Evolutionary conservation across 2,113 vertebrate species (phyloP), one percentile per base, ranked within the genome.

Genomic region (Coreoperca whiteheadi): DNA sequence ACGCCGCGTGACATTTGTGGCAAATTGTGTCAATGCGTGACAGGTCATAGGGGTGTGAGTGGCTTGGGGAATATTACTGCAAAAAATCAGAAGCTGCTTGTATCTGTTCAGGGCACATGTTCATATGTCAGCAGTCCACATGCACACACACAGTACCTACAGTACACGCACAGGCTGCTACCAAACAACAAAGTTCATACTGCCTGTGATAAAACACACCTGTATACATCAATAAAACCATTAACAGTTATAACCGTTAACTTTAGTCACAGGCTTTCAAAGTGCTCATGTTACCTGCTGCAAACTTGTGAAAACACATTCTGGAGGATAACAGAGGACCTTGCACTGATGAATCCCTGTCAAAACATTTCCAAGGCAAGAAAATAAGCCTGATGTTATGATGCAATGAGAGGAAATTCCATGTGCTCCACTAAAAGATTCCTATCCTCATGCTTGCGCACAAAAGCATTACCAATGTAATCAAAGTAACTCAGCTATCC

Each of bases 361-460:
- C 16, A 76, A 76, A 80, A 74, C 39, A 79, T 37, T 80, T 79
- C 18, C 65, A 60, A 77, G 21, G 39, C 61, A 53, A 28, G 28
- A 71, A 79, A 85, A 74, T 81, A 65, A 81, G 66, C 12, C 64
- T 64, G 53, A 63, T 41, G 54, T 53, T 63, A 74, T 85, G 88
- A 93, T 76, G 88, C 86, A 87, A 91, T 28, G 20, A 37, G 25
- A 63, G 20, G 84, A 61, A 89, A 91, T 61, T 74, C 48, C 23
- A 77, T 30, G 25, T 30, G 28, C 64, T 60, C 15, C 3, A 51
- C 65, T 46, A 34, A 81, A 67, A 65, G 25, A 74, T 79, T 75
- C 20, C 68, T 14, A 48, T 77, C 72, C 68, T 72, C 70, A n/a
- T 18, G 4, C 57, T 84, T 48, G 34, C 63, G 68, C 46, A 83